Evolutionary conservation across 2,888 invertebrate species (phyloP).

Genomic region (Anorthoa munda): DNA sequence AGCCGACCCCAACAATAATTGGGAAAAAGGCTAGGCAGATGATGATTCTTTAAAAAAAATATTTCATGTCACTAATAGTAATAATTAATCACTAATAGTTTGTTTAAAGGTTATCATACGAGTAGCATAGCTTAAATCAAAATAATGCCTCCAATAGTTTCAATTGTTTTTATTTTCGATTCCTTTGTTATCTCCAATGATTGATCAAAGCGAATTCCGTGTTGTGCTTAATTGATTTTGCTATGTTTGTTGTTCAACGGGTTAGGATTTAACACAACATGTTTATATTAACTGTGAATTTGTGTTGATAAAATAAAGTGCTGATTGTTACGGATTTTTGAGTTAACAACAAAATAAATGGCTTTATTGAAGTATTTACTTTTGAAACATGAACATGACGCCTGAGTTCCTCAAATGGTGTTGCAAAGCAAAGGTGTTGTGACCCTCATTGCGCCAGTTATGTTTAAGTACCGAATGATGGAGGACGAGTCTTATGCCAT

Average conservation of each 20-base stretch:
- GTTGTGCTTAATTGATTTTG: constrained; percentile 69
- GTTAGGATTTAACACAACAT: constrained; percentile 37
- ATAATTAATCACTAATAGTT: too few species aligned
- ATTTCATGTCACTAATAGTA: too few species aligned
- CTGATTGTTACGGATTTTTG: neutral
- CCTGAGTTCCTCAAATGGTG: too few species aligned
- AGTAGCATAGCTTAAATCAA: neutral
- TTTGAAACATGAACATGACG: neutral
- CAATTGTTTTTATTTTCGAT: constrained; percentile 36
- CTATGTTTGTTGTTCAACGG: constrained; percentile 41
- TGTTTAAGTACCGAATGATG: too few species aligned
- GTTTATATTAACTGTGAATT: constrained; percentile 15
- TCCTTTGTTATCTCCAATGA: constrained; percentile 62
- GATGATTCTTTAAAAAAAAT: too few species aligned
- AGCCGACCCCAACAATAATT: too few species aligned
- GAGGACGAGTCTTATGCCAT: neutral
- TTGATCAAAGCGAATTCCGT: constrained; percentile 69
- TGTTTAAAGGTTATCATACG: neutral
- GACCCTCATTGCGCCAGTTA: too few species aligned
- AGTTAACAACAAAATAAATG: neutral
- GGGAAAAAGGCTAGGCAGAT: too few species aligned
- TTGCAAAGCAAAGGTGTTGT: too few species aligned
- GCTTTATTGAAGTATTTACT: neutral
- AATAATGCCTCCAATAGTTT: neutral
- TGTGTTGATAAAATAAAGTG: constrained; percentile 10